These are phyloP conservation scores for Gymnocypris eckloni DNA, from an alignment of 2,797 vertebrate species.

Conservation along the genomic window DNA sequence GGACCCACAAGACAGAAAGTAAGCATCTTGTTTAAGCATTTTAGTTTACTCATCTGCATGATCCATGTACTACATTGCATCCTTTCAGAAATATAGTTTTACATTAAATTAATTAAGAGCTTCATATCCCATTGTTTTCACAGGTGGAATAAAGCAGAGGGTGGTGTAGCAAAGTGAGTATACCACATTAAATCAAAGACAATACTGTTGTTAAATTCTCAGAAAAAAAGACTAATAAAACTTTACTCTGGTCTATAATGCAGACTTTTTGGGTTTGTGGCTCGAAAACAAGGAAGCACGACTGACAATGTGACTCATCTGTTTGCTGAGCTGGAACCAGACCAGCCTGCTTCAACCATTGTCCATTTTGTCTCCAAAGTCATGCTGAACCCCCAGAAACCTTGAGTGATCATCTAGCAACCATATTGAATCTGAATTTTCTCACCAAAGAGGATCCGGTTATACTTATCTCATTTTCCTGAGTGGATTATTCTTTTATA, in stretches of 20 bases:
- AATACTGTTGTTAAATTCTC: neutral
- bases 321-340: conserved; percentile 94
- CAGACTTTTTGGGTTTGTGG: conserved; percentile 96
- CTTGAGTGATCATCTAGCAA: conserved; percentile 52
- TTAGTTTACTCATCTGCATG: neutral
- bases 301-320: conserved; percentile 98
- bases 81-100: neutral
- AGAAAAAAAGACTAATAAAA: neutral
- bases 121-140: neutral
- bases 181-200: neutral
- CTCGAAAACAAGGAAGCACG: conserved; percentile 96
- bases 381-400: conserved; percentile 81
- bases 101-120: neutral
- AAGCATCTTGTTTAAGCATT: conserved; percentile 66
- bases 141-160: conserved; percentile 92
- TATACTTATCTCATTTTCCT: conserved; percentile 58
- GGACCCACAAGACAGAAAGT: conserved; percentile 96
- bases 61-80: neutral
- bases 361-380: conserved; percentile 94
- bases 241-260: neutral
- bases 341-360: conserved; percentile 92
- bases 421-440: conserved; percentile 54
- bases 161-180: conserved; percentile 89
- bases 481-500: conserved; percentile 53
- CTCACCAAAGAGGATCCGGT: conserved; percentile 42